phyloP scores from a whole-genome alignment of 2,113 vertebrate species.

The Numida meleagris region DNA sequence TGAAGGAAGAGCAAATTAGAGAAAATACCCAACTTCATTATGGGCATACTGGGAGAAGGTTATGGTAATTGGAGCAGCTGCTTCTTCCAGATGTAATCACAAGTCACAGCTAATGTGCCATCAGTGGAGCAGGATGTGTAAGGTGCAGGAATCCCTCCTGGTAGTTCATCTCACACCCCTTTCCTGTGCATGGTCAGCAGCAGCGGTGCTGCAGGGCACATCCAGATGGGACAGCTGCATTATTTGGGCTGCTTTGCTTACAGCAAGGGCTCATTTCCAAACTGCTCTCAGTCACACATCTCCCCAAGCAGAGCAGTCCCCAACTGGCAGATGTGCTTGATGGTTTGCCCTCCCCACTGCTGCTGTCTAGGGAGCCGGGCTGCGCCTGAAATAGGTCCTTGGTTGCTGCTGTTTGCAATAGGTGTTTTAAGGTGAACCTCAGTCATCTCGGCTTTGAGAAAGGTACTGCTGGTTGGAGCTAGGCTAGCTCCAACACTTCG shows the following conservation, averaged over 20 bases:
- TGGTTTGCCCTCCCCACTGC: background rate
- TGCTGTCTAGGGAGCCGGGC: background rate
- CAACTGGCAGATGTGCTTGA: fast-evolving
- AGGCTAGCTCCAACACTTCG: background rate
- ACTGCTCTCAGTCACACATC: background rate
- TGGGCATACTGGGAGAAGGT: background rate
- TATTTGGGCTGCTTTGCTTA: background rate
- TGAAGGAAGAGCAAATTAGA: background rate
- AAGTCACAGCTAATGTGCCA: background rate
- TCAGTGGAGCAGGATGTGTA: background rate
- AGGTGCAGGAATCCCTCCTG: background rate
- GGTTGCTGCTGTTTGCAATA: background rate
- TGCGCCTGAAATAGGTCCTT: background rate
- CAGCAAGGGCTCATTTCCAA: background rate
- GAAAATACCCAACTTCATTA: background rate
- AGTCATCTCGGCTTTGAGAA: background rate
- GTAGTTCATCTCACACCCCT: background rate
- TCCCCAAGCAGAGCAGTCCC: too few species aligned
- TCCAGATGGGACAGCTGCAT: background rate
- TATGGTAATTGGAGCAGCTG: background rate
- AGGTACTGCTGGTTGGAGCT: fast-evolving
- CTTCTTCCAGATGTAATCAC: background rate
- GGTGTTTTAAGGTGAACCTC: background rate
- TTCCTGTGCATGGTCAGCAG: background rate
- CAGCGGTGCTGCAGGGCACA: background rate